A percentile compares a stretch with the other conserved stretches of the same genome.
These are phyloP conservation scores for Dermochelys coriacea DNA, from an alignment of 2,797 vertebrate genomes.

Conservation along the genomic window DNA sequence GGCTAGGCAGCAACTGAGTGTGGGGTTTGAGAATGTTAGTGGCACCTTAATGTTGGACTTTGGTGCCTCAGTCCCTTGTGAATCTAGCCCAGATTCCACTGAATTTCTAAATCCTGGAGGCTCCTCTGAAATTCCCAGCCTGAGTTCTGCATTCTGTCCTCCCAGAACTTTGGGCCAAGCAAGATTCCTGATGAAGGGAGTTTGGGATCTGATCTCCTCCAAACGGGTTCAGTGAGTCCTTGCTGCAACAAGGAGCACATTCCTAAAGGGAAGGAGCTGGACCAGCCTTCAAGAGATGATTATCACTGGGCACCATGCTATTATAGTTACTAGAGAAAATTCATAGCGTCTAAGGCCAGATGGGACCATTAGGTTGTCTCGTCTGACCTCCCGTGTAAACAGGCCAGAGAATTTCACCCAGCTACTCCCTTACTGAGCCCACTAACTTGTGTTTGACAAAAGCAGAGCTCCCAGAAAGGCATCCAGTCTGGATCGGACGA, in stretches of 20 bases:
- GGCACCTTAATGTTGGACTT: neutral
- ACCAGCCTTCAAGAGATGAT: neutral
- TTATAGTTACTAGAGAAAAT: neutral
- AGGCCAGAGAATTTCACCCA: neutral
- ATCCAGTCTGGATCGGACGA: neutral
- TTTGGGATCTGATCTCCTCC: neutral
- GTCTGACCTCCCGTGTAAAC: neutral
- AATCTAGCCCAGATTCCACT: neutral
- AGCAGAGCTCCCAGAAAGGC: neutral
- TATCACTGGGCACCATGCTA: neutral
- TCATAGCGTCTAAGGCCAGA: neutral
- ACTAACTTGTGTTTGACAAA: neutral
- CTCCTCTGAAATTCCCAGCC: neutral
- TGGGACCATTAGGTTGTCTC: neutral
- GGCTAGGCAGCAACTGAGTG: neutral
- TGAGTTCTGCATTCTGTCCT: neutral
- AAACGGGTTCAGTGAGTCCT: neutral
- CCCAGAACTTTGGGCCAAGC: neutral
- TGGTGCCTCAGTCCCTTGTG: neutral
- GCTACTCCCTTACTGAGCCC: rapidly evolving
- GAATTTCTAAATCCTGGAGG: neutral
- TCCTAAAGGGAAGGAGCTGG: neutral
- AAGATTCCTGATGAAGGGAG: neutral
- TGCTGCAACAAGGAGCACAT: neutral
- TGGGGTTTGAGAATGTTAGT: neutral